phyloP scores from a whole-genome alignment of 1,140 invertebrate genomes.

The Parapsyche elsis region DNA sequence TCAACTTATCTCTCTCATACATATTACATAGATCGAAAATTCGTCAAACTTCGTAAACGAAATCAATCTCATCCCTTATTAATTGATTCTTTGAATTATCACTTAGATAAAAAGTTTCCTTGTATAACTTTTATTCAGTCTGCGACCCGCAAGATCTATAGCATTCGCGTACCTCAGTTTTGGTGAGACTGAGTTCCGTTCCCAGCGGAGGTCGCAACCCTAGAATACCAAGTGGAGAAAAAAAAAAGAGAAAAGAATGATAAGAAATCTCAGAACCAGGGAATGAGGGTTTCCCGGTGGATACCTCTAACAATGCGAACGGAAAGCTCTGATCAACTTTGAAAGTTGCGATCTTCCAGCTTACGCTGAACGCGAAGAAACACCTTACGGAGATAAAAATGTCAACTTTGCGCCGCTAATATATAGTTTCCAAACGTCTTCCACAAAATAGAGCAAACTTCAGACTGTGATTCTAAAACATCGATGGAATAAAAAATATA shows the following conservation, averaged over 20 bases:
- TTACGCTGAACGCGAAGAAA: neutral
- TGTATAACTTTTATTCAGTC: too few species aligned
- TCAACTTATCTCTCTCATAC: neutral
- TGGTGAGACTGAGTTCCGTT: conserved; percentile 5
- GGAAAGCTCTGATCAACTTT: conserved; percentile 21
- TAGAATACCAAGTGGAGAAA: conserved; percentile 30
- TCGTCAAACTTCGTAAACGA: neutral
- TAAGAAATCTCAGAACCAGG: conserved; percentile 33
- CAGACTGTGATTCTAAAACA: too few species aligned
- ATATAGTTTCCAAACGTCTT: neutral
- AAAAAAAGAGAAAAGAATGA: conserved; percentile 26
- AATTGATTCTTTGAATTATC: neutral
- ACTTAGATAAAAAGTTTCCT: neutral
- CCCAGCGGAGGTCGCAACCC: conserved; percentile 22
- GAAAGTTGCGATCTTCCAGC: conserved; percentile 7
- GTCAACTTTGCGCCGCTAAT: conserved; percentile 10
- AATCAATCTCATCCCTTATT: neutral
- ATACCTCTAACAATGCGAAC: conserved; percentile 30
- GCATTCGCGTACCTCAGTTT: neutral
- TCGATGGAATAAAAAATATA: neutral
- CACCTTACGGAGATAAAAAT: conserved; percentile 7
- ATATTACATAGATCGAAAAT: too few species aligned
- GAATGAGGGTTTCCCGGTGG: conserved; percentile 27
- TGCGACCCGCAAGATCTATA: too few species aligned
- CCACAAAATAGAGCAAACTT: too few species aligned